Evolutionary conservation across 2,113 vertebrate genomes (phyloP).

Genomic region (Aegotheles bennettii): DNA sequence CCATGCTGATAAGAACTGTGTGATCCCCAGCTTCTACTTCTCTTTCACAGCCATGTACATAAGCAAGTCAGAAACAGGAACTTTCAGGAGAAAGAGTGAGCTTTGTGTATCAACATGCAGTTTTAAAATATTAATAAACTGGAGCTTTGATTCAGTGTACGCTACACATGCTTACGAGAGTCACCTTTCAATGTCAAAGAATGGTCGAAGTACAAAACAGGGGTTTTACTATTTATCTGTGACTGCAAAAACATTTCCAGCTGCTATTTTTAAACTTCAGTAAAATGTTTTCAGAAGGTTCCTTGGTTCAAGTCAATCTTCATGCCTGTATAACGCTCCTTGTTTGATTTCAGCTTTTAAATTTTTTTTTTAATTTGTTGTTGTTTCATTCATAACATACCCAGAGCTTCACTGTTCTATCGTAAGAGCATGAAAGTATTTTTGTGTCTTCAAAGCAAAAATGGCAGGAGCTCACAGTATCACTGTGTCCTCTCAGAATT

Average conservation of each 20-base stretch:
- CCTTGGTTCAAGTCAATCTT: not conserved
- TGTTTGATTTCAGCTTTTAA: not conserved
- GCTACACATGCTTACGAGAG: not conserved
- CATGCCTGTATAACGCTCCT: not conserved
- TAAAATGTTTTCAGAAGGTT: not conserved
- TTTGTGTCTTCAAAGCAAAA: conserved; percentile 70
- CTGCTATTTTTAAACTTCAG: not conserved
- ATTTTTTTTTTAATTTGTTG: not conserved
- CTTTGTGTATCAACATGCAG: not conserved
- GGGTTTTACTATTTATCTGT: not conserved
- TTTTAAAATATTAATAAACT: not conserved
- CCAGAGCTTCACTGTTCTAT: conserved; percentile 64
- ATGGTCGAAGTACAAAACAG: not conserved
- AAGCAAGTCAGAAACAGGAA: not conserved
- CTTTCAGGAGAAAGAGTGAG: not conserved
- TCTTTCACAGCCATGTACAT: not conserved
- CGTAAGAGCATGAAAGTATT: conserved; percentile 57
- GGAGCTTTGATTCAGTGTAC: not conserved
- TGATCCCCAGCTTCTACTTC: not conserved
- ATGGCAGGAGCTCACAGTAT: conserved; percentile 62
- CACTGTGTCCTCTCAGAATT: conserved; percentile 45
- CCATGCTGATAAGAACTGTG: not conserved
- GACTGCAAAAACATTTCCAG: not conserved
- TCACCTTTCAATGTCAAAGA: not conserved
- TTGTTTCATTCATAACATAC: conserved; percentile 3